These are phyloP conservation scores for Conops quadrifasciatus DNA, from an alignment of 2,888 invertebrate genomes.

Conservation along the genomic window DNA sequence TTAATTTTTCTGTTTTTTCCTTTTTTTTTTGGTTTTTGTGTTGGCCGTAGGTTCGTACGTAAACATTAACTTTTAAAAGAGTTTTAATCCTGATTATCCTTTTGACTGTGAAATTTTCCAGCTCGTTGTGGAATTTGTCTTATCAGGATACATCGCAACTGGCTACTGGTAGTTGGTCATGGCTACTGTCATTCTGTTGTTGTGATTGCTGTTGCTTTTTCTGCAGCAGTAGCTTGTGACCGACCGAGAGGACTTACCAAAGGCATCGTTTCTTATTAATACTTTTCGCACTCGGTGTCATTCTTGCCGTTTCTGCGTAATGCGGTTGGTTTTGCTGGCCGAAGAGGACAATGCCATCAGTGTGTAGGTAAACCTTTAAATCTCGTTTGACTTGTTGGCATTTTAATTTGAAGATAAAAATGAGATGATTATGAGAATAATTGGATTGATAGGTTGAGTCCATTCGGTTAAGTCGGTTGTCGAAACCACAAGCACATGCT, in stretches of 20 bases:
- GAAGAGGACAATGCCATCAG: background rate
- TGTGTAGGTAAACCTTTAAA: constrained; percentile 30
- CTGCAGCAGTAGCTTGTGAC: constrained; percentile 10
- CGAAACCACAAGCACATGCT: no score
- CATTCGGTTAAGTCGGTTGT: no score
- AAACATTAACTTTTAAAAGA: constrained; percentile 65
- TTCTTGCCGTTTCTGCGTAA: constrained; percentile 25
- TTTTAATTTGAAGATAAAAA: constrained; percentile 61
- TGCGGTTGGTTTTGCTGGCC: constrained; percentile 16
- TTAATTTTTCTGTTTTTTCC: constrained; percentile 10
- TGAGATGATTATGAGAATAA: constrained; percentile 63
- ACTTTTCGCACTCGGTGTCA: constrained; percentile 25
- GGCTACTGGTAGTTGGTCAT: background rate
- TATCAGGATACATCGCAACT: constrained; percentile 5
- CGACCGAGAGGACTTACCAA: background rate
- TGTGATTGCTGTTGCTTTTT: constrained; percentile 33
- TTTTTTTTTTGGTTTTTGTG: constrained; percentile 26
- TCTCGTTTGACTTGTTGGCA: constrained; percentile 58
- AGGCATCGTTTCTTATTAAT: constrained; percentile 32
- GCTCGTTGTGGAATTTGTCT: background rate
- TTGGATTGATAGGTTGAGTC: constrained; percentile 53
- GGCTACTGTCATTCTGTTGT: constrained; percentile 1
- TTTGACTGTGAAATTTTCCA: constrained; percentile 57
- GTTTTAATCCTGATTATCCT: constrained; percentile 65
- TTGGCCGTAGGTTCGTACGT: constrained; percentile 60